These are phyloP conservation scores for Parotia lawesii DNA, from an alignment of 2,113 vertebrate species.

Conservation along the genomic window DNA sequence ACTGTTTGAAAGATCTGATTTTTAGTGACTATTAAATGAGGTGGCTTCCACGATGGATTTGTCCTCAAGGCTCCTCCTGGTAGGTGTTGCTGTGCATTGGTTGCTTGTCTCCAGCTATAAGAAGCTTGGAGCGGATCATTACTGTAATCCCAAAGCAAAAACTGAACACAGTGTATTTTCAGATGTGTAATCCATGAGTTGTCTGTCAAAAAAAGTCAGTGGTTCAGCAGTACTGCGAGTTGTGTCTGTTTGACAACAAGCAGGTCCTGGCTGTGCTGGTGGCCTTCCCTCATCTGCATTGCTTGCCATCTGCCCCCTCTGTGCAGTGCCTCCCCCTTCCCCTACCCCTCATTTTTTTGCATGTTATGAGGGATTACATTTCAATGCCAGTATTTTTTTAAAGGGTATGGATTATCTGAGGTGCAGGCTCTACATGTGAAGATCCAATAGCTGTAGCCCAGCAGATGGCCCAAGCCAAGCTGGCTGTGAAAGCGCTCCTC, in stretches of 20 bases:
- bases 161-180: conserved; percentile 15
- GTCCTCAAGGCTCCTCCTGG: not conserved
- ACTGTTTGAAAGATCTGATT: not conserved
- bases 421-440: not conserved
- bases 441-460: not conserved
- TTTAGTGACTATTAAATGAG: not conserved
- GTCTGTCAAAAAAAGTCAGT: not conserved
- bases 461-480: not conserved
- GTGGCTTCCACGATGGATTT: not conserved
- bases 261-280: not conserved
- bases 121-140: not conserved
- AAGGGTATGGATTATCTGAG: conserved; percentile 38
- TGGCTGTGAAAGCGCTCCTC: not conserved
- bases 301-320: not conserved
- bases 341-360: not conserved
- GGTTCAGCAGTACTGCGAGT: not conserved
- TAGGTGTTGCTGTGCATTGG: not conserved
- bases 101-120: not conserved
- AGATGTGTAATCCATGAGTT: not conserved
- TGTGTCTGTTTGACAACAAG: not conserved
- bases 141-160: not conserved
- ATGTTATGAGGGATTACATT: conserved; percentile 1
- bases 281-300: not conserved
- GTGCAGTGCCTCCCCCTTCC: not conserved
- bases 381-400: not conserved